A percentile compares a stretch with the other conserved stretches of the same genome.
These are phyloP conservation scores for Oncorhynchus tshawytscha DNA, from an alignment of 2,113 vertebrate genomes.

Conservation along the genomic window DNA sequence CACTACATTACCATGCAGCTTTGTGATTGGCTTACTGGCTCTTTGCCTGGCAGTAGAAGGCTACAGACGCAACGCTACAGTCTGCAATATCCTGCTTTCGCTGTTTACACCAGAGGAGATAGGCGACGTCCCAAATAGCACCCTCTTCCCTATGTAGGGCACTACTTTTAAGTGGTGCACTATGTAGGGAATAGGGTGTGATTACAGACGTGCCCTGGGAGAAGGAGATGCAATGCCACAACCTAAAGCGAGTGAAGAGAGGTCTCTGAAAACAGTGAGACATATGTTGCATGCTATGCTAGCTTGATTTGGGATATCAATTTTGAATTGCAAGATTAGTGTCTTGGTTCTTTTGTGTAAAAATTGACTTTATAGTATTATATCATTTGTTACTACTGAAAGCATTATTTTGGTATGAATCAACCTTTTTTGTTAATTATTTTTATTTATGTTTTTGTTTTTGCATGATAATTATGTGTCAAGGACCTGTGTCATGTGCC, in stretches of 20 bases:
- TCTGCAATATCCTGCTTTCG: constrained; percentile 39
- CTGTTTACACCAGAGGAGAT: constrained; percentile 39
- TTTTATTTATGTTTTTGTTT: constrained; percentile 75
- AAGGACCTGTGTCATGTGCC: constrained; percentile 76
- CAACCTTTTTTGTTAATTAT: constrained; percentile 47
- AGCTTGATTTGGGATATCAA: constrained; percentile 73
- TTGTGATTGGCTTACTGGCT: constrained; percentile 33
- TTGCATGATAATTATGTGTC: constrained; percentile 72
- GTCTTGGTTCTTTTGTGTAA: constrained; percentile 73
- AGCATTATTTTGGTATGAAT: constrained; percentile 65
- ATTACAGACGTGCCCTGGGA: background rate
- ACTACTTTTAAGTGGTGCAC: no score
- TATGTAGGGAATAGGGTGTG: no score
- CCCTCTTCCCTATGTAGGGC: no score
- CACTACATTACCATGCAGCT: background rate
- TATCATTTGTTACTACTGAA: constrained; percentile 90
- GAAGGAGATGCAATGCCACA: constrained; percentile 31
- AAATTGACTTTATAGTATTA: constrained; percentile 76
- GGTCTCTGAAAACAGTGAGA: constrained; percentile 14
- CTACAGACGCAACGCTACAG: constrained; percentile 38
- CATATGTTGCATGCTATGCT: constrained; percentile 74
- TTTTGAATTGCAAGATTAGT: constrained; percentile 88
- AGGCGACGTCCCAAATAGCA: constrained; percentile 11
- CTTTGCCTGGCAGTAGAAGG: constrained; percentile 32
- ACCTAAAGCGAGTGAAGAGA: constrained; percentile 26